Percentiles rank a stretch among this genome's conserved stretches.
Evolutionary conservation across 2,797 vertebrate species (phyloP).

Genomic region (Limnodromus scolopaceus): DNA sequence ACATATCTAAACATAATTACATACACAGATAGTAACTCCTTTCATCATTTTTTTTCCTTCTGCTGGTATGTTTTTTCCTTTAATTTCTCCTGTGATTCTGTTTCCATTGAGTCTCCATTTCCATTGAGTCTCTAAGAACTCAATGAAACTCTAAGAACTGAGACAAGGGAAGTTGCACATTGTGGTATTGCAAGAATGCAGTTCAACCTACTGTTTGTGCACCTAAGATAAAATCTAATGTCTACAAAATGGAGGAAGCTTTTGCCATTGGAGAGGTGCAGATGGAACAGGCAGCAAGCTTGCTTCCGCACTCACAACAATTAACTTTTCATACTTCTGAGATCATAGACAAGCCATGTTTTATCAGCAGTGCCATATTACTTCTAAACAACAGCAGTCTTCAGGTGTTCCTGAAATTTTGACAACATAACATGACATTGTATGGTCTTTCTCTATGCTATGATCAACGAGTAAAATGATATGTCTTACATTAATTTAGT

Average conservation of each 20-base stretch:
- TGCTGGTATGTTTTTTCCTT: neutral
- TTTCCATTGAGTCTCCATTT: neutral
- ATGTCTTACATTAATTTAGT: neutral
- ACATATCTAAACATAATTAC: neutral
- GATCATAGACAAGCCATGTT: neutral
- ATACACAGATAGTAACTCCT: neutral
- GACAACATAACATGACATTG: neutral
- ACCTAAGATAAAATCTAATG: neutral
- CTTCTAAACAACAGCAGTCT: neutral
- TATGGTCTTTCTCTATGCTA: neutral
- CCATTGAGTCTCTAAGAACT: no score
- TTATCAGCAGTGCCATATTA: neutral
- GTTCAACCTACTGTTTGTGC: neutral
- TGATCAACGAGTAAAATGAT: neutral
- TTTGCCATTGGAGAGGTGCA: neutral
- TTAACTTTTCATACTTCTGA: neutral
- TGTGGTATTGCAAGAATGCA: neutral
- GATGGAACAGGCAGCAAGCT: neutral
- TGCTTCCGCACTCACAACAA: accelerated
- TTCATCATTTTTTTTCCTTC: neutral
- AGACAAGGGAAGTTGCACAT: neutral
- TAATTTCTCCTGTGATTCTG: neutral
- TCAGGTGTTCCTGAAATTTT: neutral
- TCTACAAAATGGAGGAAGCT: neutral
- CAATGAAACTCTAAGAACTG: neutral